Evolutionary conservation across 2,888 invertebrate genomes (phyloP).

Genomic region (Drosophila tanythrix): DNA sequence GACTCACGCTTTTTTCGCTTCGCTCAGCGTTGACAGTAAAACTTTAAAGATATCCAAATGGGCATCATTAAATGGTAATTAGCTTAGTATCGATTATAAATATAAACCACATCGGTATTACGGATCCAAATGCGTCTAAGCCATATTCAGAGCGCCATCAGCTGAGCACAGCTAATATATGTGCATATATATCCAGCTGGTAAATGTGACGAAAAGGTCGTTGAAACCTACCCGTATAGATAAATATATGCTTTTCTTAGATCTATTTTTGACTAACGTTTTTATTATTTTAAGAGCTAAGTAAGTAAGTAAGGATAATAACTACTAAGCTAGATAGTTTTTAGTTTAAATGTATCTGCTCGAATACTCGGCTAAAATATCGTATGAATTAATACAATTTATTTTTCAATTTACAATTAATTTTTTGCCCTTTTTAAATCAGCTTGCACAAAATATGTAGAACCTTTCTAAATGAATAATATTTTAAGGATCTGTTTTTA

Average conservation of each 20-base stretch:
- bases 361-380: neutral
- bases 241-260: neutral
- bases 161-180: slow-evolving; percentile 9
- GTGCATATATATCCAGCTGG: neutral
- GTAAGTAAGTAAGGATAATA: neutral
- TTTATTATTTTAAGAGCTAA: too few species aligned
- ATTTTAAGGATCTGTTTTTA: neutral
- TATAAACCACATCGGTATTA: slow-evolving; percentile 25
- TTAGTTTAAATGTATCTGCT: fast-evolving
- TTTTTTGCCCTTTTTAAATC: neutral
- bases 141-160: slow-evolving; percentile 5
- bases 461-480: neutral
- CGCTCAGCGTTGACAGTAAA: slow-evolving; percentile 39
- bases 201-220: neutral
- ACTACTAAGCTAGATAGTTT: too few species aligned
- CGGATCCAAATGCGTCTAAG: neutral
- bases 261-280: neutral
- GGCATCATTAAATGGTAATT: slow-evolving; percentile 52
- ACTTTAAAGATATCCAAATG: slow-evolving; percentile 38
- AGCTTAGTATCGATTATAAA: slow-evolving; percentile 32
- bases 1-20: slow-evolving; percentile 8
- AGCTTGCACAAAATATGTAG: neutral
- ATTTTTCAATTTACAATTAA: neutral
- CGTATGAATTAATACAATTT: fast-evolving
- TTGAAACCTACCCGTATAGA: neutral